These are phyloP conservation scores for Genyomyrus donnyi DNA, from an alignment of 2,113 vertebrate species.

Conservation along the genomic window DNA sequence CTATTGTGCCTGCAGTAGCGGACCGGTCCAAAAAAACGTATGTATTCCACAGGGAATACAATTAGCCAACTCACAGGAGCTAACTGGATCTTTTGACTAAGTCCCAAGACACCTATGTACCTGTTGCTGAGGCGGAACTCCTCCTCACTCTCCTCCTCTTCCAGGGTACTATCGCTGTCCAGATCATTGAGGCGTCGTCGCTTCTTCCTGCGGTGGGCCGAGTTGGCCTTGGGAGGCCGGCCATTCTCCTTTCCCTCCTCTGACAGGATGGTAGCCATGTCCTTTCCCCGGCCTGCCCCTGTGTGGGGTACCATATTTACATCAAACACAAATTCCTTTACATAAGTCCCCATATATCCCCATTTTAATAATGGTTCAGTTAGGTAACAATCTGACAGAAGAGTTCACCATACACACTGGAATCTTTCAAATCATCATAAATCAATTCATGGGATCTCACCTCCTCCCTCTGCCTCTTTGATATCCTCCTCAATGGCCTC, in stretches of 20 bases:
- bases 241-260: slow-evolving; percentile 88
- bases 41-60: background rate
- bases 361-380: background rate
- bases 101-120: slow-evolving; percentile 46
- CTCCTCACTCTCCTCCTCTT: slow-evolving; percentile 93
- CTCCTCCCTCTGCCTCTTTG: slow-evolving; percentile 93
- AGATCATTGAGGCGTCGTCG: slow-evolving; percentile 90
- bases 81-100: background rate
- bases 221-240: slow-evolving; percentile 57
- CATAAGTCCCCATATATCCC: background rate
- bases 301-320: background rate
- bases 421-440: background rate
- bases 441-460: slow-evolving; percentile 44
- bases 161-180: slow-evolving; percentile 88
- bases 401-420: background rate
- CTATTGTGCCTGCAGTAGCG: background rate
- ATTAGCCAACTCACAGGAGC: background rate
- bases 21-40: background rate
- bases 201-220: slow-evolving; percentile 73
- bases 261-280: slow-evolving; percentile 91
- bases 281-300: slow-evolving; percentile 91
- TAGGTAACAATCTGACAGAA: background rate
- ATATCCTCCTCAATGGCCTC: slow-evolving; percentile 97
- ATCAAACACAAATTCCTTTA: background rate
- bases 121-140: slow-evolving; percentile 90